A percentile compares a stretch with the other conserved stretches of the same genome.
Conservation (phyloP, 2,113 vertebrate species). For the Xiphophorus maculatus region DNA sequence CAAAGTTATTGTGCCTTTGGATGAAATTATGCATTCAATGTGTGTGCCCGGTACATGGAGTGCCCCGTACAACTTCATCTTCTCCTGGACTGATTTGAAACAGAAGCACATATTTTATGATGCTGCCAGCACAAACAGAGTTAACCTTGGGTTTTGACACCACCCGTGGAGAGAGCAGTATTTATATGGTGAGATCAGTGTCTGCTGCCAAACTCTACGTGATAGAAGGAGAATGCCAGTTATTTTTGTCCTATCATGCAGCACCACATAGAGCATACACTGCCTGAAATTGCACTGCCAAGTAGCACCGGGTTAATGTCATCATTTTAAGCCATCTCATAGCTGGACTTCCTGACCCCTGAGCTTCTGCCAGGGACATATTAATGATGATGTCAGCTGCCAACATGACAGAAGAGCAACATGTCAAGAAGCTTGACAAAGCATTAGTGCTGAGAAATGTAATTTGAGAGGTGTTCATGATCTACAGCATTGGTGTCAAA, state of each 20-base stretch:
- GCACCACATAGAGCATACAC: slow-evolving; percentile 48
- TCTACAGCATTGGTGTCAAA: not conserved
- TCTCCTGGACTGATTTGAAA: slow-evolving; percentile 41
- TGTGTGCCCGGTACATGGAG: not conserved
- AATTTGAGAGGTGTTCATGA: not conserved
- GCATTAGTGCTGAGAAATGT: slow-evolving; percentile 15
- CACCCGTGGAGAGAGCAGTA: not conserved
- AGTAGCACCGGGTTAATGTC: slow-evolving; percentile 59
- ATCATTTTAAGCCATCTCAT: slow-evolving; percentile 56
- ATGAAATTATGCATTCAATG: slow-evolving; percentile 48
- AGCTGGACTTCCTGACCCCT: slow-evolving; percentile 51
- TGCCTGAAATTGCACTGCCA: slow-evolving; percentile 48
- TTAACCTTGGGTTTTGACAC: slow-evolving; percentile 45
- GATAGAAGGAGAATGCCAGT: slow-evolving; percentile 4
- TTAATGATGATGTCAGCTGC: slow-evolving; percentile 40
- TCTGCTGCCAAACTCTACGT: slow-evolving; percentile 9
- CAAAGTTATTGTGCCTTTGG: slow-evolving; percentile 68
- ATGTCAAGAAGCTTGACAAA: slow-evolving; percentile 22
- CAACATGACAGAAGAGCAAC: slow-evolving; percentile 41
- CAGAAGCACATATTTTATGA: slow-evolving; percentile 27
- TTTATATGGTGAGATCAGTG: slow-evolving; percentile 24
- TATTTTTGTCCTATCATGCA: slow-evolving; percentile 60
- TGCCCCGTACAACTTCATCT: slow-evolving; percentile 32
- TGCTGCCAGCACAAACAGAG: slow-evolving; percentile 32
- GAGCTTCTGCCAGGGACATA: slow-evolving; percentile 23